Evolutionary conservation across 2,888 invertebrate genomes (phyloP).

Genomic region (Hesperia comma): DNA sequence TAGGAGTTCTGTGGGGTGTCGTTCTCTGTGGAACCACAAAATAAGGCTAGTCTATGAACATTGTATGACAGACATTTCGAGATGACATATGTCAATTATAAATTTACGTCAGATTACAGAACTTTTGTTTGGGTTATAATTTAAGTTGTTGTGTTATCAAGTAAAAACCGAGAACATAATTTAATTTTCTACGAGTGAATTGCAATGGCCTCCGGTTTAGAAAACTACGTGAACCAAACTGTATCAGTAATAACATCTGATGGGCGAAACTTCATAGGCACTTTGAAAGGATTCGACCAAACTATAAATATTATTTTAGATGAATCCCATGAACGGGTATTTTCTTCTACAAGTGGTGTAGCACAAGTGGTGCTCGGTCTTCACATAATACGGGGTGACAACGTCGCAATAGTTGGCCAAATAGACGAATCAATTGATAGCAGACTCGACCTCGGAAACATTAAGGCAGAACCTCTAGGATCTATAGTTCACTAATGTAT

Average conservation of each 20-base stretch:
- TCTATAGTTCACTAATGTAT: slow-evolving; percentile 88
- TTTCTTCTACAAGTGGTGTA: slow-evolving; percentile 95
- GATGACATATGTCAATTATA: no score
- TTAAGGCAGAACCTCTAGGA: slow-evolving; percentile 93
- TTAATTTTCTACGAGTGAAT: slow-evolving; percentile 1
- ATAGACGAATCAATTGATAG: slow-evolving; percentile 93
- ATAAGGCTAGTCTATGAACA: no score
- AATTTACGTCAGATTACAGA: no score
- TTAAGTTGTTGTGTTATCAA: neutral
- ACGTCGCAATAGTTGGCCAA: slow-evolving; percentile 95
- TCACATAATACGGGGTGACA: slow-evolving; percentile 99
- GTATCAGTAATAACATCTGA: slow-evolving; percentile 98
- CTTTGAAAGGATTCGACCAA: slow-evolving; percentile 99
- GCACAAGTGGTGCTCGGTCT: slow-evolving; percentile 94
- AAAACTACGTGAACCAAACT: slow-evolving; percentile 94
- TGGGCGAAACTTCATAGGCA: slow-evolving; percentile 98
- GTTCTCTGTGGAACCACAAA: no score
- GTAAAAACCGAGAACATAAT: neutral
- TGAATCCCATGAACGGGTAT: slow-evolving; percentile 99
- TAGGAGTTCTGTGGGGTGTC: no score
- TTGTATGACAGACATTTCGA: no score
- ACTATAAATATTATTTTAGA: slow-evolving; percentile 99
- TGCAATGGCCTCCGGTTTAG: slow-evolving; percentile 92
- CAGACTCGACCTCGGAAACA: slow-evolving; percentile 89
- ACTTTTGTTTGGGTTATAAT: no score